A percentile compares a stretch with the other conserved stretches of the same genome.
These are phyloP conservation scores for Diadophis punctatus DNA, from an alignment of 2,113 vertebrate species.

Conservation along the genomic window DNA sequence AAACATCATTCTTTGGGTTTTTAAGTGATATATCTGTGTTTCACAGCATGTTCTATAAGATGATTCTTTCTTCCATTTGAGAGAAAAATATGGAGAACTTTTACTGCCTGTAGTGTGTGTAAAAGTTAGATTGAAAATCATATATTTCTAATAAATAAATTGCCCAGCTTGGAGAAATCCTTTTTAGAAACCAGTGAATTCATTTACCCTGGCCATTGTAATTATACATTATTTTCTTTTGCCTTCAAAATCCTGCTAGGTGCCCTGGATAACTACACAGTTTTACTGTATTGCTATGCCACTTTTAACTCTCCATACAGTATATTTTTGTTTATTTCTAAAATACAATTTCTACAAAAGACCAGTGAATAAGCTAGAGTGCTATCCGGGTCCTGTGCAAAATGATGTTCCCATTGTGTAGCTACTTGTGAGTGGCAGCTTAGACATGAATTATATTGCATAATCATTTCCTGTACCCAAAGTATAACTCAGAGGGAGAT, in stretches of 20 bases:
- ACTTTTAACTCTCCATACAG: neutral
- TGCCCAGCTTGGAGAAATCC: neutral
- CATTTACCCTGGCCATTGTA: neutral
- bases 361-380: neutral
- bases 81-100: neutral
- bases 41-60: neutral
- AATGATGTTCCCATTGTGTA: neutral
- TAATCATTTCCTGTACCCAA: neutral
- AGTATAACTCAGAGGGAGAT: neutral
- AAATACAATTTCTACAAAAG: neutral
- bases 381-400: neutral
- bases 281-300: too few relatives aligned
- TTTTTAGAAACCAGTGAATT: neutral
- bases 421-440: neutral
- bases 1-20: neutral
- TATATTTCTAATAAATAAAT: neutral
- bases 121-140: neutral
- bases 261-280: neutral
- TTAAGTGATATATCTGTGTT: neutral
- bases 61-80: neutral
- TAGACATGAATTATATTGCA: neutral
- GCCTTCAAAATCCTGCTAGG: neutral
- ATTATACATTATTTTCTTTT: neutral
- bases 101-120: neutral
- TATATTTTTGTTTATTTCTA: neutral